Evolutionary conservation across 2,797 vertebrate genomes (phyloP).

Genomic region (Sebastes trivittatus): DNA sequence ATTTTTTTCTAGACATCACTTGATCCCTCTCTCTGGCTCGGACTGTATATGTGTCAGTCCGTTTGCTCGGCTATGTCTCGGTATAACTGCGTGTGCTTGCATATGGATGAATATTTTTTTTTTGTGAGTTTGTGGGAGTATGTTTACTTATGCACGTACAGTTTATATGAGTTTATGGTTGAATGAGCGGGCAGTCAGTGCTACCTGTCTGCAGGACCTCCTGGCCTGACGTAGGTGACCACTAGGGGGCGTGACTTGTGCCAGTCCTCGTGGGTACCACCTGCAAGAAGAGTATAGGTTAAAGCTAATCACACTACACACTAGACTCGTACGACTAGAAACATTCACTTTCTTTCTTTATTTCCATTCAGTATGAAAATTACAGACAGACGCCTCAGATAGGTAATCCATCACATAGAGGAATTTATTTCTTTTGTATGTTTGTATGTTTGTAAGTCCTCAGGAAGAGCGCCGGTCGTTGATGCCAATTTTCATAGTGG

Average conservation of each 20-base stretch:
- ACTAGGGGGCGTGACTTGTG: constrained; percentile 93
- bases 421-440: too few relatives aligned
- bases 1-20: not conserved
- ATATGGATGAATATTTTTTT: not conserved
- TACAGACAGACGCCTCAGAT: too few relatives aligned
- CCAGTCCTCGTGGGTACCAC: constrained; percentile 94
- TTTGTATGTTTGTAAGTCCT: too few relatives aligned
- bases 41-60: too few relatives aligned
- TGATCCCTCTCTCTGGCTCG: not conserved
- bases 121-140: not conserved
- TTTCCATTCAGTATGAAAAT: too few relatives aligned
- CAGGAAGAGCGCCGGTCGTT: too few relatives aligned
- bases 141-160: not conserved
- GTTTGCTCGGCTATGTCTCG: not conserved
- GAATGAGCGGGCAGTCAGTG: not conserved
- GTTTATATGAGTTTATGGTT: not conserved
- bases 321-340: too few relatives aligned
- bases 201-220: constrained; percentile 97
- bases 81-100: not conserved
- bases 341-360: too few relatives aligned
- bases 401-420: too few relatives aligned
- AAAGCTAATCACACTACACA: not conserved
- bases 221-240: constrained; percentile 92
- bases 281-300: constrained; percentile 68
- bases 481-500: too few relatives aligned